These are phyloP conservation scores for Aix galericulata DNA, from an alignment of 2,113 vertebrate species.

Conservation along the genomic window DNA sequence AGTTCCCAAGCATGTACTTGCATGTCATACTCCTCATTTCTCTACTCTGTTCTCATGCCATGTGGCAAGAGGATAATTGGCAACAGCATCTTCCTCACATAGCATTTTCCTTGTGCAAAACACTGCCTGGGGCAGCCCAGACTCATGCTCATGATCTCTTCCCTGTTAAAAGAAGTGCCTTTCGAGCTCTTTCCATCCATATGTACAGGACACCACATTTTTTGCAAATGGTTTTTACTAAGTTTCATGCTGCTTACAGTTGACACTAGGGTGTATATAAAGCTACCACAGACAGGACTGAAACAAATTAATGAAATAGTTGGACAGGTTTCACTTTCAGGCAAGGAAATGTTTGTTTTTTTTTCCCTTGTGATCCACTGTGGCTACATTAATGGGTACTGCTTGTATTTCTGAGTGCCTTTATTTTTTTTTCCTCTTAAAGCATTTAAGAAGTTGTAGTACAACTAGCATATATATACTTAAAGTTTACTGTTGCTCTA, in stretches of 20 bases:
- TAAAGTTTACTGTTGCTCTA: neutral
- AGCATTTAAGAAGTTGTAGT: neutral
- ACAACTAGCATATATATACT: neutral
- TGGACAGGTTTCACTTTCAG: neutral
- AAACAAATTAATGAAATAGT: neutral
- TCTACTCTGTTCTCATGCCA: neutral
- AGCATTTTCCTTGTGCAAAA: neutral
- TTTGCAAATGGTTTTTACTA: neutral
- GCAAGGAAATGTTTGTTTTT: neutral
- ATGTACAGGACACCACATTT: rapidly evolving
- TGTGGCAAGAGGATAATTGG: neutral
- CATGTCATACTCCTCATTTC: neutral
- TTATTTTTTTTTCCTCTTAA: neutral
- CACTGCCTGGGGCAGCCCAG: neutral
- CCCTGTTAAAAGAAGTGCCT: neutral
- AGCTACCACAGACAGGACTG: neutral
- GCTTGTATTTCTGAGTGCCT: neutral
- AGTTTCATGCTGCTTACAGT: neutral
- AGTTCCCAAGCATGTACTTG: neutral
- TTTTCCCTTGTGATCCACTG: neutral
- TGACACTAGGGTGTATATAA: neutral
- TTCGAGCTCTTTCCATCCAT: neutral
- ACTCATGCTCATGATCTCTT: rapidly evolving
- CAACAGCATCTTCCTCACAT: neutral
- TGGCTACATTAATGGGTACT: rapidly evolving